Base-by-base conservation (phyloP, 2,797 vertebrate genomes). In the Catamblyrhynchus diadema region DNA sequence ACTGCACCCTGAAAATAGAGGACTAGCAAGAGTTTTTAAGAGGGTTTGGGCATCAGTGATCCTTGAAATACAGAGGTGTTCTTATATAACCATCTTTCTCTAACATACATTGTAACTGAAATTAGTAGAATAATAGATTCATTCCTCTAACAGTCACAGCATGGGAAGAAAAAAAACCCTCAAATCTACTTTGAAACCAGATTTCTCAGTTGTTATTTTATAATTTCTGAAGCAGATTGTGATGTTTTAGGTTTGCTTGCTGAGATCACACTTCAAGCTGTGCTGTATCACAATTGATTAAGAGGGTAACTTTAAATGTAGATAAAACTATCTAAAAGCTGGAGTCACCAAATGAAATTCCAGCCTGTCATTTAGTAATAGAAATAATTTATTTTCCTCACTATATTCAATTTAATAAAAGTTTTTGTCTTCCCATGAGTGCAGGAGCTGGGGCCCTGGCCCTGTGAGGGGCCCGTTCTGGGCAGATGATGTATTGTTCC, bases 401-500 rank as follows among this genome's bases (percentile, higher is more conserved):
- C 75, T 86, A 21, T 69, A 62, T 61, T 78, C 32, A 78, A 39
- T 89, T 93, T 88, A 94, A 61, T 91, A 72, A 10, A 87, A 74
- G 86, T 78, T 96, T 83, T 84, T 90, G 57, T 85, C 90, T 95
- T 82, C 45, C 81, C 12, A 1, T 22, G 90, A 85, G 86, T 10
- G 88, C 90, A 74, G 92, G 81, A 92, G 18, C 92, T 35, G 91
- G 82, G 91, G 81, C 94, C 92, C 89, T 65, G 14, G 57, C 65
- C 30, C 41, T 86, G 89, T 9, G 1, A 97, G 91, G 91, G 95
- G 96, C 88, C 83, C 80, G 0, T 35, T 95, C 85, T 95, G 87
- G 93, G 93, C 81, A 91, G 95, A 96, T 93, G 86, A 94, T 83
- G 72, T 81, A 95, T 96, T 97, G 90, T 90, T 96, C 47, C 84